phyloP scores from a whole-genome alignment of 1,140 invertebrate genomes.

The Aphelenchoides avenae region DNA sequence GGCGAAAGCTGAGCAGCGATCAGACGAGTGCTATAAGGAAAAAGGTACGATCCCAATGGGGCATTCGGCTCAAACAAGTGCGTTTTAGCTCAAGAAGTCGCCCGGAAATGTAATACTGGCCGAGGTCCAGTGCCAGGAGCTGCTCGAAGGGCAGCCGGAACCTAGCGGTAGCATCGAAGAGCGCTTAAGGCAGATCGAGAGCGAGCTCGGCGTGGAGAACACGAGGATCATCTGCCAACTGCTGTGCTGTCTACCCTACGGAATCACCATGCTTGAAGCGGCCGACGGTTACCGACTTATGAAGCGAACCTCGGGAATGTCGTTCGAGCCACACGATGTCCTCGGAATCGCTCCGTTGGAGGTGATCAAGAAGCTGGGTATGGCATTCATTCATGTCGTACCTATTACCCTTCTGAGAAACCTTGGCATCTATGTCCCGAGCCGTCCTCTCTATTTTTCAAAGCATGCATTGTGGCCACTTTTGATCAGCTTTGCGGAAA shows the following conservation, averaged over 20 bases:
- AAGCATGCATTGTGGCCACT: conserved; percentile 20
- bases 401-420: neutral
- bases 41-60: neutral
- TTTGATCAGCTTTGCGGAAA: neutral
- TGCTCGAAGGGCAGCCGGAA: conserved; percentile 23
- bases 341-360: conserved; percentile 29
- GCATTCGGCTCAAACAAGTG: neutral
- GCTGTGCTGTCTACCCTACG: conserved; percentile 34
- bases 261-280: conserved; percentile 33
- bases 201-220: conserved; percentile 26
- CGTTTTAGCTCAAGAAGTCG: conserved; percentile 13
- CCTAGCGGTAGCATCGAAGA: conserved; percentile 21
- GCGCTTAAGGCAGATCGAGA: conserved; percentile 26
- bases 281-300: conserved; percentile 33
- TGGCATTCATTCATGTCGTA: conserved; percentile 2
- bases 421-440: neutral
- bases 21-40: conserved; percentile 19
- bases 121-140: conserved; percentile 30
- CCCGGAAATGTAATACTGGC: conserved; percentile 19
- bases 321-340: conserved; percentile 39
- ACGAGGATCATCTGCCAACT: conserved; percentile 42
- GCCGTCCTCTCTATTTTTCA: conserved; percentile 10
- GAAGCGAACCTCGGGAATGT: conserved; percentile 36
- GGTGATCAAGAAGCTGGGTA: conserved; percentile 18
- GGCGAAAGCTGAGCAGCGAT: conserved; percentile 15